Evolutionary conservation across 2,888 invertebrate species (phyloP).

Genomic region (Lymantria monacha): DNA sequence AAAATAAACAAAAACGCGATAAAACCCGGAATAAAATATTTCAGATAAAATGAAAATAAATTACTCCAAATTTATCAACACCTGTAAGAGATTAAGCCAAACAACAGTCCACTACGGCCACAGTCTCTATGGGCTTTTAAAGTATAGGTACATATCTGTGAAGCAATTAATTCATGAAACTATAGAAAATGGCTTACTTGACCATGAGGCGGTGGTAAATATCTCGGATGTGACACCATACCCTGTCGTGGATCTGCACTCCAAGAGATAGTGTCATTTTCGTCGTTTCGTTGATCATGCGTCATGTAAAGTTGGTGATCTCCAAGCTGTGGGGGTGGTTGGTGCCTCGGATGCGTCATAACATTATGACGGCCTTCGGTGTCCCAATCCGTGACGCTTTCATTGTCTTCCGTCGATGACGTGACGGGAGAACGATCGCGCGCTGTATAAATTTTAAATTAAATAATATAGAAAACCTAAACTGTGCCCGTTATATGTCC

Average conservation of each 20-base stretch:
- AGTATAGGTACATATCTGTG: too few relatives aligned
- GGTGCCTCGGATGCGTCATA: constrained; percentile 23
- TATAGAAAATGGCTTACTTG: background rate
- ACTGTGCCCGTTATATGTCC: too few relatives aligned
- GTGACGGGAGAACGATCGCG: constrained; percentile 86
- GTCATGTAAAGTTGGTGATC: constrained; percentile 16
- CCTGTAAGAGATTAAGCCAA: too few relatives aligned
- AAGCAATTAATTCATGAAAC: too few relatives aligned
- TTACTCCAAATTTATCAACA: too few relatives aligned
- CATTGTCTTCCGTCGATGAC: constrained; percentile 85
- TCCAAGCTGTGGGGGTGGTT: constrained; percentile 27
- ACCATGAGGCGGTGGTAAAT: constrained; percentile 6
- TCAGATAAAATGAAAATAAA: too few relatives aligned
- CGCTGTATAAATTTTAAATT: constrained; percentile 65
- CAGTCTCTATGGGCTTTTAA: too few relatives aligned
- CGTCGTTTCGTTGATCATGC: constrained; percentile 19
- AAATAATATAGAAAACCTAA: too few relatives aligned
- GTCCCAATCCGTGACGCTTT: constrained; percentile 82
- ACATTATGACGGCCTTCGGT: constrained; percentile 43
- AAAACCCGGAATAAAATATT: too few relatives aligned
- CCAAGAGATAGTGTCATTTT: constrained; percentile 1
- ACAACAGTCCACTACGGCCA: too few relatives aligned
- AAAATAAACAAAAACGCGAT: too few relatives aligned
- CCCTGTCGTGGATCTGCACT: constrained; percentile 12
- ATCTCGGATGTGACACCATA: constrained; percentile 8